These are phyloP conservation scores for Heterodera schachtii DNA, from an alignment of 1,140 invertebrate species.

Conservation along the genomic window DNA sequence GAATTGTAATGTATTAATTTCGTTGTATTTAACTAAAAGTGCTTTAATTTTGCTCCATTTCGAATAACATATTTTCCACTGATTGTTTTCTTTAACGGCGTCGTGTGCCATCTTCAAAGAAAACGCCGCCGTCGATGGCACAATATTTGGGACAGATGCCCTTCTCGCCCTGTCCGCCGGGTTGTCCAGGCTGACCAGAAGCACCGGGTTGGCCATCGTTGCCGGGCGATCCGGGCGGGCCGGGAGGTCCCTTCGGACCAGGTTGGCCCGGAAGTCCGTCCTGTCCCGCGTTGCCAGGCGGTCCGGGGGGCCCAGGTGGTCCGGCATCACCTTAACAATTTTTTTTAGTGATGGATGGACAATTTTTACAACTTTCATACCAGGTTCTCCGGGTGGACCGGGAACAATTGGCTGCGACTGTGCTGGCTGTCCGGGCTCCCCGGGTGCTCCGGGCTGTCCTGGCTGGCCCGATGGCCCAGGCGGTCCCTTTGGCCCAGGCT, in stretches of 20 bases:
- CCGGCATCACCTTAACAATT: constrained; percentile 39
- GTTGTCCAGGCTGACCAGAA: constrained; percentile 41
- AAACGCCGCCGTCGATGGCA: constrained; percentile 52
- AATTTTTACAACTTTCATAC: background rate
- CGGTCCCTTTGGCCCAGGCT: constrained; percentile 45
- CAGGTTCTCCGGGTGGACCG: constrained; percentile 37
- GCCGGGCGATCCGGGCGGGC: constrained; percentile 42
- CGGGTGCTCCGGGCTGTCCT: constrained; percentile 39
- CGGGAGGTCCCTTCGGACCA: constrained; percentile 45
- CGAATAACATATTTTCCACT: background rate
- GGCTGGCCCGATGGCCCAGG: constrained; percentile 38
- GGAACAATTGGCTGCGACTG: constrained; percentile 34
- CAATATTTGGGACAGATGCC: constrained; percentile 54
- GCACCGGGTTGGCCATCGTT: constrained; percentile 48
- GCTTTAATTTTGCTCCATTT: too few species aligned
- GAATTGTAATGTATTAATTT: too few species aligned
- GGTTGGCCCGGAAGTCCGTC: constrained; percentile 35
- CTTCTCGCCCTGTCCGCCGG: constrained; percentile 48
- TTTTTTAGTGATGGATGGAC: background rate
- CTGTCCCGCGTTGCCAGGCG: constrained; percentile 30
- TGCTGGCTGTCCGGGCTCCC: constrained; percentile 39
- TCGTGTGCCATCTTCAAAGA: constrained; percentile 53
- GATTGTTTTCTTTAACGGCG: constrained; percentile 26
- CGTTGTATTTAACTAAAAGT: too few species aligned
- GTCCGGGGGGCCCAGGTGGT: constrained; percentile 41